Evolutionary conservation across 2,888 invertebrate species (phyloP), one percentile per base, ranked within the genome.

Genomic region (Aleiodes testaceus): DNA sequence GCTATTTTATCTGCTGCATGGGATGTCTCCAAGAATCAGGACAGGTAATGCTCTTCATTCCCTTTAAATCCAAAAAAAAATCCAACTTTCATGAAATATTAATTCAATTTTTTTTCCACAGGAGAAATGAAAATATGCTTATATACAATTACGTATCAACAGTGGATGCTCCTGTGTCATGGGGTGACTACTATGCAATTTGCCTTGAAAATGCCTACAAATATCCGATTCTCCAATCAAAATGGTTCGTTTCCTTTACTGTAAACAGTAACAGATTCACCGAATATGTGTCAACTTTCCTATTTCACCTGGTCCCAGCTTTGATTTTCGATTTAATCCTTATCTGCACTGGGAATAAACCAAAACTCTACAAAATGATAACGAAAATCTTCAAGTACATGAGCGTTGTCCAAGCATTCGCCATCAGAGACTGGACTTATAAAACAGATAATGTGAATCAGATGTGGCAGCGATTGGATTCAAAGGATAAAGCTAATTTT

Each of bases 71-170:
- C 1, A 26, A 52, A 14, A 66, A 6, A 18, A 14, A 3, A 22
- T 70, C 11, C n/a, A n/a, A n/a, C n/a, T n/a, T n/a, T n/a, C n/a
- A n/a, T n/a, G 44, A 49, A 30, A 14, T 68, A 66, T 59, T 26
- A n/a, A 55, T 53, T 14, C 7, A 26, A 64, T 1, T 36, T 66
- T 22, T 42, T 50, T 5, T 45, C 45, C 73, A 22, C 65, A 84
- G 84, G 69, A 79, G 82, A 76, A 78, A 84, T 78, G 84, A 88
- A 78, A 84, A 88, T 81, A 83, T 89, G 83, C 89, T 92, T 0
- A 92, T 97, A 53, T 97, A 94, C 89, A 97, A 97, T 88, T 95
- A 93, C 85, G 94, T 96, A 1, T 94, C 97, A 0, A 94, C 95
- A 0, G 89, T 90, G 1, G 91, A 94, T 73, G 95, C 96, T 82